These are phyloP conservation scores for Nasua narica DNA, from an alignment of 2,797 vertebrate genomes.

Conservation along the genomic window DNA sequence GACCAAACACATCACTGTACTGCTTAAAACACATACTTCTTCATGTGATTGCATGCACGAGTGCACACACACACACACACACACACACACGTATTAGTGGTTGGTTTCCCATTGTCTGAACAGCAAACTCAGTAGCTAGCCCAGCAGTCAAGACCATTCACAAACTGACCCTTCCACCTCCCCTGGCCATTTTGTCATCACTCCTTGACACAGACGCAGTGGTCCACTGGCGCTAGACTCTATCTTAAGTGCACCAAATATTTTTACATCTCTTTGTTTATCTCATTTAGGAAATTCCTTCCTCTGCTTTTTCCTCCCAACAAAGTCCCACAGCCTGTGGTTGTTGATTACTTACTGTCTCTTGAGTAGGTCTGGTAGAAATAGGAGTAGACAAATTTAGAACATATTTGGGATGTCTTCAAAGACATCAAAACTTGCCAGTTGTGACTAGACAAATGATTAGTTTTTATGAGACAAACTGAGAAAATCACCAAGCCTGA, in stretches of 20 bases:
- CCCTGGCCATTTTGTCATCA: not conserved
- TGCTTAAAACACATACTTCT: not conserved
- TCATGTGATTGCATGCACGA: not conserved
- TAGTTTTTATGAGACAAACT: not conserved
- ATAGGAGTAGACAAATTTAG: not conserved
- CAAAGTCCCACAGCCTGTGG: not conserved
- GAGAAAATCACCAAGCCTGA: not conserved
- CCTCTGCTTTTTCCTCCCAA: not conserved
- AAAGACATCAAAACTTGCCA: conserved; percentile 12
- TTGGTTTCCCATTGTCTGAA: not conserved
- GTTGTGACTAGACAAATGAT: not conserved
- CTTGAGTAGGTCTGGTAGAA: not conserved
- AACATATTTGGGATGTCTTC: not conserved
- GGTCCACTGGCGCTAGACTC: not conserved
- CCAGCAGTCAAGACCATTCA: not conserved
- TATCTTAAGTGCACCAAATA: not conserved
- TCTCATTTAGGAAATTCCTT: not conserved
- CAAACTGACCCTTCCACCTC: not conserved
- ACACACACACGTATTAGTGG: not conserved
- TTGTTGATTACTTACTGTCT: not conserved
- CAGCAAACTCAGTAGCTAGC: not conserved
- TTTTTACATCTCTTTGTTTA: not conserved
- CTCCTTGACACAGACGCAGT: not conserved
- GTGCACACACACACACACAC: too few relatives aligned
- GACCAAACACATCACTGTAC: not conserved